These are phyloP conservation scores for Petrolisthes manimaculis DNA, from an alignment of 2,888 invertebrate species.

Conservation along the genomic window DNA sequence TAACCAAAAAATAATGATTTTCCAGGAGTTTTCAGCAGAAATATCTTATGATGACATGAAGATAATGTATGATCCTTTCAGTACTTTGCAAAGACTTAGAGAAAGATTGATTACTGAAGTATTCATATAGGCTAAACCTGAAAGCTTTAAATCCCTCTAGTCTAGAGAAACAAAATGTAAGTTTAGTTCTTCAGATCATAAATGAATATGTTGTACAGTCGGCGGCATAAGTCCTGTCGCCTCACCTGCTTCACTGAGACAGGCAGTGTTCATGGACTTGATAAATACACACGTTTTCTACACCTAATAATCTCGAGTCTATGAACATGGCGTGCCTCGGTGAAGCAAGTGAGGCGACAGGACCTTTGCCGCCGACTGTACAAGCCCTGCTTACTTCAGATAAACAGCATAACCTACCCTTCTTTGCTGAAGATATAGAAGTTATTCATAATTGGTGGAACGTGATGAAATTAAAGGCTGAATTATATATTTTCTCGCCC, in stretches of 20 bases:
- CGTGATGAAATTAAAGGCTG: neutral
- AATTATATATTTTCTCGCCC: conserved; percentile 1
- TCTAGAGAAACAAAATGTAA: conserved; percentile 20
- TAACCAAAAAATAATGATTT: neutral
- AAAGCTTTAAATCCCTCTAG: conserved; percentile 14
- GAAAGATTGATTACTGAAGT: neutral
- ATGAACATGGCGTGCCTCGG: too few species aligned
- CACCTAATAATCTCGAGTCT: too few species aligned
- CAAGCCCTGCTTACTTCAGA: conserved; percentile 11
- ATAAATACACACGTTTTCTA: too few species aligned
- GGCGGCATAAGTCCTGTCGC: too few species aligned
- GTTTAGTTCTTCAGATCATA: conserved; percentile 1
- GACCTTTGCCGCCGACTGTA: neutral
- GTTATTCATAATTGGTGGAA: conserved; percentile 1
- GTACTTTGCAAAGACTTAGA: neutral
- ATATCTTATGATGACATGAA: neutral
- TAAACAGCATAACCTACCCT: neutral
- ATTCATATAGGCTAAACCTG: conserved; percentile 9
- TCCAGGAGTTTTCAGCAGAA: neutral
- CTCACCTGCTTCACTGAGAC: too few species aligned
- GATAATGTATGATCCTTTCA: conserved; percentile 14
- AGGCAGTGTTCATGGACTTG: too few species aligned
- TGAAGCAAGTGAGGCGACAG: too few species aligned
- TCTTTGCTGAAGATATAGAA: neutral
- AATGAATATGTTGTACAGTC: neutral